Evolutionary conservation across 2,888 invertebrate species (phyloP).

Genomic region (Mimumesa dahlbomi): DNA sequence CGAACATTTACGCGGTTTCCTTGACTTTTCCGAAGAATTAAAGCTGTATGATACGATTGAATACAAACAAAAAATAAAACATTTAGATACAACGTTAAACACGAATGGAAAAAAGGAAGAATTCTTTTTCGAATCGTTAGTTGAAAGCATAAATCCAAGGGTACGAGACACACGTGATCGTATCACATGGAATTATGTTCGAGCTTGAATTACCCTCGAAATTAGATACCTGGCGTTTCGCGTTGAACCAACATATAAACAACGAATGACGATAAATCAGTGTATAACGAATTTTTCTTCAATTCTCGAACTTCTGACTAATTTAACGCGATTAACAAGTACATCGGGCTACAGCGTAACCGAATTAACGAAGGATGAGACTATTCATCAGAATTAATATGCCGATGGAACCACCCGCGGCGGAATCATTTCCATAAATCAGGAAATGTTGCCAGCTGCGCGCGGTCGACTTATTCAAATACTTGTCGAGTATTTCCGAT

Average conservation of each 20-base stretch:
- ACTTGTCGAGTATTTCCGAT: no score
- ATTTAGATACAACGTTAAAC: no score
- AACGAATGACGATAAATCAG: conserved; percentile 14
- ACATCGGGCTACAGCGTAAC: conserved; percentile 25
- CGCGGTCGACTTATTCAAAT: conserved; percentile 14
- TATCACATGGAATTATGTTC: neutral
- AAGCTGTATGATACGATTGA: no score
- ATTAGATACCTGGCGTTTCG: neutral
- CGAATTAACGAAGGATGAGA: conserved; percentile 26
- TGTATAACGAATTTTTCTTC: conserved; percentile 19
- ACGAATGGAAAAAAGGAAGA: no score
- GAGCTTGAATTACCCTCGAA: neutral
- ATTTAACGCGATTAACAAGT: conserved; percentile 31
- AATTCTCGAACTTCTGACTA: conserved; percentile 19
- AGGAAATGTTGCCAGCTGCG: conserved; percentile 10
- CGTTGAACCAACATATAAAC: neutral
- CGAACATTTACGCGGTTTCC: neutral
- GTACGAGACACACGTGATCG: neutral
- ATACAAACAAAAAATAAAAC: no score
- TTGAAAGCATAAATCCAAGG: neutral
- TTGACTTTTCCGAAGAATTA: no score
- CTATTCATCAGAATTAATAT: conserved; percentile 27
- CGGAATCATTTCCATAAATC: conserved; percentile 12
- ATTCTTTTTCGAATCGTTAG: no score
- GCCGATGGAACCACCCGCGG: no score